A percentile compares a stretch with the other conserved stretches of the same genome.
Evolutionary conservation across 2,797 vertebrate species (phyloP).

Genomic region (Lemur catta): DNA sequence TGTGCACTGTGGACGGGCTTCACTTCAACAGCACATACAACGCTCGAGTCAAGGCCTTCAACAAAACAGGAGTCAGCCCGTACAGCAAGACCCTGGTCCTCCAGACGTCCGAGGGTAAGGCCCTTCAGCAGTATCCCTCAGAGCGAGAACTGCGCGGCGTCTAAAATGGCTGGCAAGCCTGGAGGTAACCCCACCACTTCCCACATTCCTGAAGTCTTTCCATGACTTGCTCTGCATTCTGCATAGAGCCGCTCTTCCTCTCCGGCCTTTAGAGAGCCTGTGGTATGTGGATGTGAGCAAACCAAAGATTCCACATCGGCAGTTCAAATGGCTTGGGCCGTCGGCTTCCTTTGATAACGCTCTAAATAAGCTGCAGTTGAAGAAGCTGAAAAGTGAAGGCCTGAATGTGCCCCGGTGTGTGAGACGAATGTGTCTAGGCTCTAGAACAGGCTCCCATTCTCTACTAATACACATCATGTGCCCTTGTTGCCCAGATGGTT

Average conservation of each 20-base stretch:
- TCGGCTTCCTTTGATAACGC: constrained; percentile 61
- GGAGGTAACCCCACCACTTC: constrained; percentile 72
- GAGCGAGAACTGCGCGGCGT: constrained; percentile 72
- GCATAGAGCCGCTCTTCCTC: constrained; percentile 66
- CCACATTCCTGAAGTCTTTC: constrained; percentile 57
- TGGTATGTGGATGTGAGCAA: constrained; percentile 65
- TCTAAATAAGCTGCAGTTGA: constrained; percentile 68
- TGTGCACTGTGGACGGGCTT: constrained; percentile 99
- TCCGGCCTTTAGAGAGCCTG: constrained; percentile 65
- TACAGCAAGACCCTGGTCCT: constrained; percentile 99
- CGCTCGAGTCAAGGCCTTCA: constrained; percentile 97
- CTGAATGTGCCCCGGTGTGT: constrained; percentile 38
- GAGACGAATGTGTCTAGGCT: background rate
- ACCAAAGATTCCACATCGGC: constrained; percentile 66
- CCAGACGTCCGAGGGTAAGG: constrained; percentile 97
- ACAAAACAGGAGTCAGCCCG: constrained; percentile 94
- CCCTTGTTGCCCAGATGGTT: background rate
- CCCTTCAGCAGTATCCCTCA: constrained; percentile 65
- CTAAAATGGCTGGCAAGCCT: constrained; percentile 68
- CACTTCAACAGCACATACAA: constrained; percentile 99
- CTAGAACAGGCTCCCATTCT: constrained; percentile 50
- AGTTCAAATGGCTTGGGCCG: constrained; percentile 46
- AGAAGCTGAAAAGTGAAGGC: constrained; percentile 64
- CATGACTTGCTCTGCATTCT: constrained; percentile 61
- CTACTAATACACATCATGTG: rapidly evolving